A percentile compares a stretch with the other conserved stretches of the same genome.
Conservation (phyloP, 64 coral and sea anemone genomes). For the Actinia tenebrosa region DNA sequence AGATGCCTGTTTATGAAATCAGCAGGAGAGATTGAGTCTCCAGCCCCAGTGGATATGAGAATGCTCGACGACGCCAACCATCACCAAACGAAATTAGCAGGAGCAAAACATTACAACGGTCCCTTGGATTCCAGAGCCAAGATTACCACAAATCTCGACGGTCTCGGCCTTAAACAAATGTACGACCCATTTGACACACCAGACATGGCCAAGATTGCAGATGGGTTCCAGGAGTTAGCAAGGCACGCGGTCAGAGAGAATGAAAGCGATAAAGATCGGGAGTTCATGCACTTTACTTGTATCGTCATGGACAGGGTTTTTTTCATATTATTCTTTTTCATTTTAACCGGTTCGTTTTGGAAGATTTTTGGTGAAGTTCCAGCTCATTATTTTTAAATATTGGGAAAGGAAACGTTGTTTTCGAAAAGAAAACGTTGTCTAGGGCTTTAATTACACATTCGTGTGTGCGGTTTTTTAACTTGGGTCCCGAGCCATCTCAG, state of each 20-base stretch:
- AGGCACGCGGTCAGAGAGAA: background rate
- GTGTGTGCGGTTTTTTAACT: too few relatives aligned
- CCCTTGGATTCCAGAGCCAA: background rate
- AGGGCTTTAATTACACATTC: background rate
- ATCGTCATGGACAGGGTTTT: slow-evolving; percentile 41
- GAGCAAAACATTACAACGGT: slow-evolving; percentile 30
- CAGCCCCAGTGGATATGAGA: background rate
- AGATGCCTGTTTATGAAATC: slow-evolving; percentile 61
- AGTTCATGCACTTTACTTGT: slow-evolving; percentile 47
- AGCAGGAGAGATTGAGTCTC: background rate
- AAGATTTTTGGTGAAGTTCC: slow-evolving; percentile 20
- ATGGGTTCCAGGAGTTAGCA: slow-evolving; percentile 35
- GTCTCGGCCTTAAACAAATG: background rate
- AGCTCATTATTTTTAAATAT: slow-evolving; percentile 13
- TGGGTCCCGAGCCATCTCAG: too few relatives aligned
- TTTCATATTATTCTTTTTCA: slow-evolving; percentile 36
- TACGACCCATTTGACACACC: background rate
- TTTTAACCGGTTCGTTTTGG: slow-evolving; percentile 12
- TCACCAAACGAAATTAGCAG: slow-evolving; percentile 20
- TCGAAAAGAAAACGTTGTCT: background rate
- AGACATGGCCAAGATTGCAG: slow-evolving; percentile 28
- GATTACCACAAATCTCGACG: slow-evolving; percentile 1
- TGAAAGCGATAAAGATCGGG: slow-evolving; percentile 18
- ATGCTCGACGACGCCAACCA: slow-evolving; percentile 26
- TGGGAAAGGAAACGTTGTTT: background rate